A percentile compares a stretch with the other conserved stretches of the same genome.
phyloP scores from a whole-genome alignment of 2,888 invertebrate genomes.

The Molorchus minor region DNA sequence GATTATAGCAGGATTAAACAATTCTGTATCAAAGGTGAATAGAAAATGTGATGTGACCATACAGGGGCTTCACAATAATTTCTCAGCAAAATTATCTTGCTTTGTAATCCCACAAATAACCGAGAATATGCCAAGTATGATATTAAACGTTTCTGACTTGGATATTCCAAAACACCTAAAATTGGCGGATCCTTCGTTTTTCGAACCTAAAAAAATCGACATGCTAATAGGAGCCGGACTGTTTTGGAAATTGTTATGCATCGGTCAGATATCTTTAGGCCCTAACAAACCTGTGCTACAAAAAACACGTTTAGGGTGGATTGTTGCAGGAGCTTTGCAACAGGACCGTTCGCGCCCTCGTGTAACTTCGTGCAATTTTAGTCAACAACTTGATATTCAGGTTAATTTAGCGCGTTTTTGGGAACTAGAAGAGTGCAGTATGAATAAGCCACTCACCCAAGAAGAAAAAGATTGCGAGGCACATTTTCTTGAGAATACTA shows the following conservation, averaged over 20 bases:
- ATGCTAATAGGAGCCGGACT: constrained; percentile 9
- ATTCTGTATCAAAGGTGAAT: not conserved
- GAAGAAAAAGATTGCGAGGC: constrained; percentile 25
- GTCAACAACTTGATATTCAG: not conserved
- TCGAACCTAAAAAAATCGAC: not conserved
- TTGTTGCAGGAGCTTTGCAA: constrained; percentile 5
- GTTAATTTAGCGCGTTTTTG: constrained; percentile 1
- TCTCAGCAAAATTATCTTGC: not conserved
- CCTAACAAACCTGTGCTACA: constrained; percentile 6
- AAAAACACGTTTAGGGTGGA: constrained; percentile 10
- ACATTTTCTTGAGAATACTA: constrained; percentile 21
- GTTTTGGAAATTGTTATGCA: constrained; percentile 2
- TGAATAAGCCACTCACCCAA: constrained; percentile 5
- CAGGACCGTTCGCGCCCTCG: not conserved
- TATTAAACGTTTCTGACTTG: not conserved
- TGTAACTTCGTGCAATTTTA: not conserved
- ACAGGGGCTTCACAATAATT: not conserved
- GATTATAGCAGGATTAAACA: not conserved
- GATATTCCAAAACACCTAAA: constrained; percentile 2
- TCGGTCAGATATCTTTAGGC: constrained; percentile 2
- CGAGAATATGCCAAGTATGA: not conserved
- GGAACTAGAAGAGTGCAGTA: constrained; percentile 6
- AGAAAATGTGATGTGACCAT: constrained; percentile 1
- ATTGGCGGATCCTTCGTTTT: constrained; percentile 17
- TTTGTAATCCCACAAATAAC: constrained; percentile 11